A percentile compares a stretch with the other conserved stretches of the same genome.
Conservation (phyloP, 2,888 invertebrate genomes). For the Abrostola tripartita region DNA sequence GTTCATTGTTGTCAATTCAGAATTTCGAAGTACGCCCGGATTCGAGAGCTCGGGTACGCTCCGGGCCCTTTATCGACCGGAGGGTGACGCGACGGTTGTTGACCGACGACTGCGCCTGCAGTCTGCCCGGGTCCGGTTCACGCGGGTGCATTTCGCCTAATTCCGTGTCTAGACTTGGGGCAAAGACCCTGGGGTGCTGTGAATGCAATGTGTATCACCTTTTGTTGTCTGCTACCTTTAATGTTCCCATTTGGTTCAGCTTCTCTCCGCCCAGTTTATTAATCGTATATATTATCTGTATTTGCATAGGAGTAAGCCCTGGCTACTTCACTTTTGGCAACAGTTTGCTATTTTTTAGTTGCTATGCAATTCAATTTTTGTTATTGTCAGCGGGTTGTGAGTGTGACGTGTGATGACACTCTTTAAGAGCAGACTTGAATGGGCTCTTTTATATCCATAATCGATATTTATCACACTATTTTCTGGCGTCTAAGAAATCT, state of each 20-base stretch:
- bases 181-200: slow-evolving; percentile 61
- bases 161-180: slow-evolving; percentile 71
- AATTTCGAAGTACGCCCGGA: slow-evolving; percentile 20
- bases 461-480: no score
- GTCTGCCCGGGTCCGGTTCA: slow-evolving; percentile 44
- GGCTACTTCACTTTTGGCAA: slow-evolving; percentile 36
- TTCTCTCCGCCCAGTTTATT: slow-evolving; percentile 22
- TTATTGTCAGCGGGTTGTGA: slow-evolving; percentile 15
- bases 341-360: slow-evolving; percentile 25
- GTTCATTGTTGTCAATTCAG: slow-evolving; percentile 1
- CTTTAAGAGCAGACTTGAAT: neutral
- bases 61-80: slow-evolving; percentile 56
- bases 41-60: slow-evolving; percentile 22
- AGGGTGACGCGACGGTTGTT: slow-evolving; percentile 60
- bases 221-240: slow-evolving; percentile 61
- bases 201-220: slow-evolving; percentile 55
- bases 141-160: slow-evolving; percentile 55
- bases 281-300: slow-evolving; percentile 10
- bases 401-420: slow-evolving; percentile 5
- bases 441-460: no score
- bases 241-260: slow-evolving; percentile 21
- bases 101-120: slow-evolving; percentile 57
- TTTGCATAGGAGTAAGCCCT: slow-evolving; percentile 18
- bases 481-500: no score
- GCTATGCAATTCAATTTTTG: slow-evolving; percentile 24